These are phyloP conservation scores for Chrysogorgia sp. DNA, from an alignment of 92 coral and sea anemone genomes.

Conservation along the genomic window DNA sequence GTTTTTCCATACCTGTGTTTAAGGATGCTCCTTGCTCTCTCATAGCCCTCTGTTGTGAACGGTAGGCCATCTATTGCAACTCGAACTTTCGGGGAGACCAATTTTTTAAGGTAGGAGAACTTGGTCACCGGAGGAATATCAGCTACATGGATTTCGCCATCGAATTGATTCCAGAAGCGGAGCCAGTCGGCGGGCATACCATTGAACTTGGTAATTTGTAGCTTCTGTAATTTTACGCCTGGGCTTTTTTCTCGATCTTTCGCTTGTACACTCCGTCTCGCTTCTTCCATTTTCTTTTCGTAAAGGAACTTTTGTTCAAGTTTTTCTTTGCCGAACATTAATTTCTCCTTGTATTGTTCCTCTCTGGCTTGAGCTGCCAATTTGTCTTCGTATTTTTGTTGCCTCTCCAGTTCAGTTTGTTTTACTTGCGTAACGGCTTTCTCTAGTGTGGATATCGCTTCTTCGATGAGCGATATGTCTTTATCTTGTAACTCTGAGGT, in stretches of 20 bases:
- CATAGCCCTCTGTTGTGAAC: constrained; percentile 53
- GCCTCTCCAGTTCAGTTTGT: not conserved
- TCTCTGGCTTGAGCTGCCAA: constrained; percentile 33
- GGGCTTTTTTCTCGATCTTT: constrained; percentile 13
- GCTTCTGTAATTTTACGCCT: constrained; percentile 53
- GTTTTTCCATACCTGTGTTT: constrained; percentile 63
- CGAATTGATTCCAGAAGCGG: constrained; percentile 36
- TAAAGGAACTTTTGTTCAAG: constrained; percentile 44
- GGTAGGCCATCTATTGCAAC: constrained; percentile 43
- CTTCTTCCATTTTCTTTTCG: constrained; percentile 43
- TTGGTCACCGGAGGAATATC: constrained; percentile 29
- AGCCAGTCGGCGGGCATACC: constrained; percentile 18
- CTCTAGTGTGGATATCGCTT: constrained; percentile 7
- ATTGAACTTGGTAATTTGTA: constrained; percentile 51
- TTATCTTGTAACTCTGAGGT: constrained; percentile 8
- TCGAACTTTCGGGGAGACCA: constrained; percentile 23
- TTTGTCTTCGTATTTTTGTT: constrained; percentile 21
- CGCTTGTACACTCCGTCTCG: constrained; percentile 17
- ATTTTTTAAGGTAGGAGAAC: constrained; percentile 6
- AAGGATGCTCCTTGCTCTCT: constrained; percentile 65
- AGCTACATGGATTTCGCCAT: constrained; percentile 27
- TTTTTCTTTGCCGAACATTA: constrained; percentile 35
- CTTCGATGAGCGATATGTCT: constrained; percentile 16
- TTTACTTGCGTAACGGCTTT: not conserved
- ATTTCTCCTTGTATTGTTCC: constrained; percentile 30